phyloP scores from a whole-genome alignment of 2,797 vertebrate species.

The Xiphophorus birchmanni region DNA sequence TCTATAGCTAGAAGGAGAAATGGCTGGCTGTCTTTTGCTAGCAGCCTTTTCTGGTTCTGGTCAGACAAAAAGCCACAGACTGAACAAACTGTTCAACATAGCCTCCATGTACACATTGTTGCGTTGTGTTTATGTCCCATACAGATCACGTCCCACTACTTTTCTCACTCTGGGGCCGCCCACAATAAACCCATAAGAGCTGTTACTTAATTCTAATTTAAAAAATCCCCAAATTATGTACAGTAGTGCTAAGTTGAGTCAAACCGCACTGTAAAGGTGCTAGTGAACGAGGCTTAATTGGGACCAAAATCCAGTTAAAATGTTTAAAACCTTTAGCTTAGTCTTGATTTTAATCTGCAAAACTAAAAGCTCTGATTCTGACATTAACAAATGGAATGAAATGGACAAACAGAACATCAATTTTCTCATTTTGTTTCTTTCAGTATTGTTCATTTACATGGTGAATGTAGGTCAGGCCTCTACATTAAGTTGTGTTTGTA shows the following conservation, averaged over 20 bases:
- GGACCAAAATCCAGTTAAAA: neutral
- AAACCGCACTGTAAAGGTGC: neutral
- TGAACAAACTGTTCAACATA: too few species aligned
- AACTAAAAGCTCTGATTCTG: neutral
- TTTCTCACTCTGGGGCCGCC: too few species aligned
- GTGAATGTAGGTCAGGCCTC: neutral
- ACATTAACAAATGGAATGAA: neutral
- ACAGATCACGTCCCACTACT: neutral
- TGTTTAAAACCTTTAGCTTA: neutral
- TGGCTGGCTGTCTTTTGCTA: too few species aligned
- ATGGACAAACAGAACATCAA: neutral
- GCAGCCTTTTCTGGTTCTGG: too few species aligned
- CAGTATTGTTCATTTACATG: neutral
- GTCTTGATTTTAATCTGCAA: neutral
- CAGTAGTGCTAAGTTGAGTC: neutral
- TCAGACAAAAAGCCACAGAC: too few species aligned
- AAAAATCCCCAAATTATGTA: neutral
- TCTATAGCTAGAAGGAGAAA: too few species aligned
- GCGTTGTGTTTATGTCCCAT: neutral
- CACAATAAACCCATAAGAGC: neutral
- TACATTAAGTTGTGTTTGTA: neutral
- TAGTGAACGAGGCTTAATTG: neutral
- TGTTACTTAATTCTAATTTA: neutral
- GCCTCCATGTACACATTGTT: neutral
- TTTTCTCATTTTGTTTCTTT: neutral